Evolutionary conservation across 2,888 invertebrate species (phyloP).

Genomic region (Myopa testacea): DNA sequence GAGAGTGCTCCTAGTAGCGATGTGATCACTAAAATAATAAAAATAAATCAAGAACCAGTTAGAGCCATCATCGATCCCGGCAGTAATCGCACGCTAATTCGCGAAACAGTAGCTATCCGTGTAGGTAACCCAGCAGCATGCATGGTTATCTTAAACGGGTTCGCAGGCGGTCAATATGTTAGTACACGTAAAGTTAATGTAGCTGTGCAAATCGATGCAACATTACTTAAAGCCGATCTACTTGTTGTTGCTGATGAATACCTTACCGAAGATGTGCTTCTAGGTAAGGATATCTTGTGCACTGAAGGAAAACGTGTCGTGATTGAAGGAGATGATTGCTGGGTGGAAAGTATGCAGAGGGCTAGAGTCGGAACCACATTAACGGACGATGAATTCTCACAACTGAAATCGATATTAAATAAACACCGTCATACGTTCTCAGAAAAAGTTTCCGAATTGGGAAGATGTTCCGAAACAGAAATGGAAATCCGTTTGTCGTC

Average conservation of each 20-base stretch:
- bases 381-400: slow-evolving; percentile 23
- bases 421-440: slow-evolving; percentile 30
- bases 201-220: slow-evolving; percentile 35
- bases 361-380: background rate
- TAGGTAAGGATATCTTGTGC: slow-evolving; percentile 41
- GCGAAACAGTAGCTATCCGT: slow-evolving; percentile 20
- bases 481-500: slow-evolving; percentile 40
- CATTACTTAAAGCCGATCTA: slow-evolving; percentile 13
- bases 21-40: slow-evolving; percentile 34
- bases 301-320: slow-evolving; percentile 37
- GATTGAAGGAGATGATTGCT: slow-evolving; percentile 42
- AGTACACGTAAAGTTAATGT: slow-evolving; percentile 37
- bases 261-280: slow-evolving; percentile 31
- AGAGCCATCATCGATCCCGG: slow-evolving; percentile 32
- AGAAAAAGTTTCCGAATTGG: slow-evolving; percentile 28
- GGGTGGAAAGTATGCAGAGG: slow-evolving; percentile 28
- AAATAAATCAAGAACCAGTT: slow-evolving; percentile 23
- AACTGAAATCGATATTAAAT: slow-evolving; percentile 2
- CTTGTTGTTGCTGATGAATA: slow-evolving; percentile 24
- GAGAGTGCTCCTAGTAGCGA: slow-evolving; percentile 28
- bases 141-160: slow-evolving; percentile 30
- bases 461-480: slow-evolving; percentile 38
- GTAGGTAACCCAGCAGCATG: background rate
- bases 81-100: slow-evolving; percentile 23
- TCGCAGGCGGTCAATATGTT: slow-evolving; percentile 41